Base-by-base conservation (phyloP, 1,140 invertebrate species). In the Oncopodura yosiiana region DNA sequence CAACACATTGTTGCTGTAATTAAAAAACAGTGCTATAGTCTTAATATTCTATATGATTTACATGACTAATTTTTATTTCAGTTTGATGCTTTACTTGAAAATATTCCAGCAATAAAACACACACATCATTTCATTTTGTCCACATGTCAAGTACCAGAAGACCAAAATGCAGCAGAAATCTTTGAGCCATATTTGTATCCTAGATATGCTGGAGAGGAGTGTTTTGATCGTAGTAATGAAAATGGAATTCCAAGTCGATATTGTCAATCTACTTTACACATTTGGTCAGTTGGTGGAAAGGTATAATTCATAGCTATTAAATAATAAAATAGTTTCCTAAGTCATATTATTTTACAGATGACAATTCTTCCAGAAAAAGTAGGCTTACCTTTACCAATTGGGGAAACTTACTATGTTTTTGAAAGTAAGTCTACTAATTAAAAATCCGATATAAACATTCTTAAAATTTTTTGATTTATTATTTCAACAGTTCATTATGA, bases 61-160 rank as follows among this genome's bases (percentile, higher is more conserved):
- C n/a, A 24, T 38, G 21, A 6, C 5, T 38, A 11, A 23, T 19
- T 42, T 27, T 29, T 12, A 9, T 16, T 30, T 41, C 42, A 56
- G 53, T 49, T 49, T 41, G 53, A 49, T 12, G 27, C 53, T 27
- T 11, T 19, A 6, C n/a, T 49, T 8, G 24, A 18, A n/a, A n/a
- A 14, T 26, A 24, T 6, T 8, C 6, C 5, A 0, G 49, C 49
- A 32, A 0, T 52, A 8, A 21, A 37, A 3, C 49, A 58, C 39
- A 58, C 56, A 5, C 56, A 58, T 49, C 56, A 58, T 32, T 53
- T 48, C 30, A 32, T 58, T n/a, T 16, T 53, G 0, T 14, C 8
- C 9, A 46, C 37, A n/a, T 58, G 56, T 21, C 9, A 21, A 24
- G 16, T 34, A 1, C 42, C 42, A 12, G 19, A 29, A 12, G 41